Conservation (phyloP, 1,140 invertebrate genomes). For the Drosophila trapezifrons region DNA sequence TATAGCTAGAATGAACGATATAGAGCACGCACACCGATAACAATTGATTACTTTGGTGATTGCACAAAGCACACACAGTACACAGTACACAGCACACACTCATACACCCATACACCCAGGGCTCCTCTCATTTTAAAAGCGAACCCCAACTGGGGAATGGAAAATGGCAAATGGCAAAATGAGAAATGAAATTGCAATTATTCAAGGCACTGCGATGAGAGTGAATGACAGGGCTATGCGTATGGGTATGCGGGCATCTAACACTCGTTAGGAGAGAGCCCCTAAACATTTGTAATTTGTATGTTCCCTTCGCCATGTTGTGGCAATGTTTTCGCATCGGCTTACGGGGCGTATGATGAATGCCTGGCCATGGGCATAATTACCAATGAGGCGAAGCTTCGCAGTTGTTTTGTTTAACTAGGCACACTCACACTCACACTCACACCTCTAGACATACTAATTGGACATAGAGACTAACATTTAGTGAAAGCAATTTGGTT, state of each 20-base stretch:
- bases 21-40: slow-evolving; percentile 64
- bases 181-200: slow-evolving; percentile 64
- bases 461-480: slow-evolving; percentile 54
- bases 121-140: slow-evolving; percentile 18
- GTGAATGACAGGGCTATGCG: slow-evolving; percentile 12
- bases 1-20: slow-evolving; percentile 64
- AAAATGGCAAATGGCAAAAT: slow-evolving; percentile 32
- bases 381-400: slow-evolving; percentile 16
- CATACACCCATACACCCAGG: slow-evolving; percentile 5
- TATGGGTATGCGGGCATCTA: slow-evolving; percentile 18
- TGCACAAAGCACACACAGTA: slow-evolving; percentile 36
- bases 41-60: slow-evolving; percentile 76
- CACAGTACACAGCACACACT: slow-evolving; percentile 19
- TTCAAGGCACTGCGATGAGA: slow-evolving; percentile 41
- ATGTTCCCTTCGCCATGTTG: slow-evolving; percentile 11
- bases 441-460: slow-evolving; percentile 36
- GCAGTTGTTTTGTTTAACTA: slow-evolving; percentile 27
- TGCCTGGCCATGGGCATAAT: slow-evolving; percentile 23
- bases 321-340: slow-evolving; percentile 16
- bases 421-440: slow-evolving; percentile 10
- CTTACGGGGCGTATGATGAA: slow-evolving; percentile 52
- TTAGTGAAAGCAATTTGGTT: slow-evolving; percentile 52
- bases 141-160: slow-evolving; percentile 11
- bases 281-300: slow-evolving; percentile 36
- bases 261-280: slow-evolving; percentile 12